phyloP scores from a whole-genome alignment of 2,797 vertebrate genomes.

The Miichthys miiuy region DNA sequence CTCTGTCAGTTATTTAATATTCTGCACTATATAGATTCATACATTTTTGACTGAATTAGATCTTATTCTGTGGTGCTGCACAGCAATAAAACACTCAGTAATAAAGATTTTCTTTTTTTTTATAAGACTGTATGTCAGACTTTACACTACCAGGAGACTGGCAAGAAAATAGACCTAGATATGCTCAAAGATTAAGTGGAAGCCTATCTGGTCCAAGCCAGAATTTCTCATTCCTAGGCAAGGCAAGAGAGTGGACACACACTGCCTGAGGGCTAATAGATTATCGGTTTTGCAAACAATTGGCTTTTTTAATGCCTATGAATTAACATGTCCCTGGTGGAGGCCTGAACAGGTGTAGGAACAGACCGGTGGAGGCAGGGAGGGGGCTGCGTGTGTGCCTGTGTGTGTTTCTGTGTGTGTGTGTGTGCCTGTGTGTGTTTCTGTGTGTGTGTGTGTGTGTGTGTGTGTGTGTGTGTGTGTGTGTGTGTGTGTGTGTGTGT shows the following conservation, averaged over 20 bases:
- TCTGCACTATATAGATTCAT: conserved; percentile 1
- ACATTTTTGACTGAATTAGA: conserved; percentile 6
- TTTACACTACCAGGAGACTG: conserved; percentile 31
- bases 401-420: conserved; percentile 8
- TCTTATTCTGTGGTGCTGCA: conserved; percentile 12
- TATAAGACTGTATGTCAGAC: conserved; percentile 14
- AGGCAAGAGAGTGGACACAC: conserved; percentile 82
- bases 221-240: conserved; percentile 78
- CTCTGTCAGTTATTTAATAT: conserved; percentile 35
- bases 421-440: no score
- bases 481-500: neutral
- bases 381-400: conserved; percentile 62
- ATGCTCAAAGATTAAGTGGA: conserved; percentile 93
- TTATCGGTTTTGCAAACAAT: conserved; percentile 88
- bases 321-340: conserved; percentile 88
- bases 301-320: conserved; percentile 88
- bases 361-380: conserved; percentile 80
- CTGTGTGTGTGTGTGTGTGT: neutral
- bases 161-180: conserved; percentile 64
- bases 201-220: conserved; percentile 87
- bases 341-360: conserved; percentile 84
- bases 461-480: conserved; percentile 21
- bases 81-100: conserved; percentile 23
- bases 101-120: conserved; percentile 33
- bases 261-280: conserved; percentile 85